Evolutionary conservation across 2,888 invertebrate genomes (phyloP).

Genomic region (Choreutis nemorana): DNA sequence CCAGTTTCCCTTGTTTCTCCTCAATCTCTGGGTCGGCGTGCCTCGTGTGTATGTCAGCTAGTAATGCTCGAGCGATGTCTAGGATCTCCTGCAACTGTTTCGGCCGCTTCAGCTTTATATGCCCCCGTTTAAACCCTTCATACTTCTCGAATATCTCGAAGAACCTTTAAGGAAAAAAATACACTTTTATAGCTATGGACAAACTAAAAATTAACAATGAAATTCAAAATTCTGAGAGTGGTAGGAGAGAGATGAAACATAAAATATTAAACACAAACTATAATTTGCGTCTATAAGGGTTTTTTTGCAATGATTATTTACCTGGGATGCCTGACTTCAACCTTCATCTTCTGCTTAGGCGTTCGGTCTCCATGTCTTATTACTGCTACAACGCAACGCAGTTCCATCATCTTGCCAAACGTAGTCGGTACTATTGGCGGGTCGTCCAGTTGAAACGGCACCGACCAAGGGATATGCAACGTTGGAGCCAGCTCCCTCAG

Average conservation of each 20-base stretch:
- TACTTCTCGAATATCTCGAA: conserved; percentile 99
- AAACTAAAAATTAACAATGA: too few species aligned
- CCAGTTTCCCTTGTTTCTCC: conserved; percentile 95
- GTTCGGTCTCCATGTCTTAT: conserved; percentile 98
- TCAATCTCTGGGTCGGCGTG: conserved; percentile 92
- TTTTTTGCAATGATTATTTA: conserved; percentile 42
- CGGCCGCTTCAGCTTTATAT: conserved; percentile 96
- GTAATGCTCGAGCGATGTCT: conserved; percentile 91
- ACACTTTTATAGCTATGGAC: too few species aligned
- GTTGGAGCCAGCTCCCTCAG: conserved; percentile 93
- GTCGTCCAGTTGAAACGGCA: conserved; percentile 96
- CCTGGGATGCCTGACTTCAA: conserved; percentile 96
- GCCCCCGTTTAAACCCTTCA: conserved; percentile 93
- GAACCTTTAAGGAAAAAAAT: conserved; percentile 79
- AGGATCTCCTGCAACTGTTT: conserved; percentile 97
- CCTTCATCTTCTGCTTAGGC: conserved; percentile 99
- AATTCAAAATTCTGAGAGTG: too few species aligned
- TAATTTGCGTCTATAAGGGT: not conserved
- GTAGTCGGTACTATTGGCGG: conserved; percentile 99
- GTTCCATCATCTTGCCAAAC: conserved; percentile 95
- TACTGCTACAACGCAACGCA: conserved; percentile 95
- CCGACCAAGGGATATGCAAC: conserved; percentile 96
- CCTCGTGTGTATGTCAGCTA: conserved; percentile 88
- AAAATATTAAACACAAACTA: not conserved
- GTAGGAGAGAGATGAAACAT: too few species aligned